phyloP scores from a whole-genome alignment of 2,113 vertebrate genomes.

The Perca schrenkii region DNA sequence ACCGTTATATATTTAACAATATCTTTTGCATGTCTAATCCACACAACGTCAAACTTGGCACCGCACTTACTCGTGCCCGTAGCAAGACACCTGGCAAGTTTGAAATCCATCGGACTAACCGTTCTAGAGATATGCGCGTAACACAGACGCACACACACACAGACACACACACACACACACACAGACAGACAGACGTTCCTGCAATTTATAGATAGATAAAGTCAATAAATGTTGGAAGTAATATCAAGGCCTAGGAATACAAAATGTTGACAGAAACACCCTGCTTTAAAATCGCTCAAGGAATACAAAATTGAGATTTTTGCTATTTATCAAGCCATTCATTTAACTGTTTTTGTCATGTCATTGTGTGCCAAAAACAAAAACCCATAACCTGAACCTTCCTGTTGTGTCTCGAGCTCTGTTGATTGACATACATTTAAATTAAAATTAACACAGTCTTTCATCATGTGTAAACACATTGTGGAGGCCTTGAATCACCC shows the following conservation, averaged over 20 bases:
- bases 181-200: too few species aligned
- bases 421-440: constrained; percentile 37
- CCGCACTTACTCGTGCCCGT: too few species aligned
- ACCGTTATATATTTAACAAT: too few species aligned
- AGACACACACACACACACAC: too few species aligned
- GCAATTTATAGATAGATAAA: too few species aligned
- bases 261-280: background rate
- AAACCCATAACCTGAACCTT: background rate
- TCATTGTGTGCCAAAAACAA: background rate
- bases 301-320: background rate
- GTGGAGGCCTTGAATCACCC: background rate
- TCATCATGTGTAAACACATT: constrained; percentile 7
- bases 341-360: background rate
- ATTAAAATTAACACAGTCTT: constrained; percentile 1
- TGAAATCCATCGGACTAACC: too few species aligned
- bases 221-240: background rate
- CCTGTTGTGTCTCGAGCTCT: background rate
- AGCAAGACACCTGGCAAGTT: too few species aligned
- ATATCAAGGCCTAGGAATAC: background rate
- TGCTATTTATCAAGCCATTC: background rate
- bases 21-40: too few species aligned
- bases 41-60: too few species aligned
- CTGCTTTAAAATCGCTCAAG: background rate
- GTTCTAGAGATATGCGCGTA: too few species aligned
- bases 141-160: too few species aligned